Base-by-base conservation (phyloP, 2,113 vertebrate species). In the Sigmodon hispidus region DNA sequence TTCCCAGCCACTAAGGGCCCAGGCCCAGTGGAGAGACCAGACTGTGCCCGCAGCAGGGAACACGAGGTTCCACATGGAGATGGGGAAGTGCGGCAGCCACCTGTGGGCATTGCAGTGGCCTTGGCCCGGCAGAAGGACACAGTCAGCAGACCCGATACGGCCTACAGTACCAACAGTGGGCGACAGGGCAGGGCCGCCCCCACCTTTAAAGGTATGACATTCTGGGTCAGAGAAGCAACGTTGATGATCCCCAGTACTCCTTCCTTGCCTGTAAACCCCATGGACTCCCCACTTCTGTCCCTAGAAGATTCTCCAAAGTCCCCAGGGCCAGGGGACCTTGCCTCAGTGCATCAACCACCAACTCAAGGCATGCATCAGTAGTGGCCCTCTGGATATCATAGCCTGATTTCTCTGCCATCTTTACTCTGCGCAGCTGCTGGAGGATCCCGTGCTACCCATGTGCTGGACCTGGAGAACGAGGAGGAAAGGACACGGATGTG, bases 31-130 rank as follows among this genome's bases (percentile, higher is more conserved):
- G 99, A 99, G 50, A 98, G 99, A n/a, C 98, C 99, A 0, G 99
- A 99, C 94, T 99, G 99, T 2, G 98, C 99, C 81, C 98, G 99
- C 0, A 97, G 98, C 97, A 97, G 99, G 59, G 99, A 99, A 17
- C 98, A 99, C 0, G 99, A 99, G 1, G 10, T 98, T 10, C 94
- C 97, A 5, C 98, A 99, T 0, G 98, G 99, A 0, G 99, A 99
- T 59, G 98, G 98, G 0, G 99, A 99, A 97, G 99, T 99, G 94
- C 98, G 99, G 43, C 99, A 99, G 98, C 99, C 99, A 0, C 99
- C 99, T 0, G 99, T 99, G 48, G 99, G 99, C 89, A 99, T 99
- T 4, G 99, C 99, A 0, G 99, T 99, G 95, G 99, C 99, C 0
- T 98, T 99, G 93, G 99, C 99, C 0, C 98, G 99, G 95, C 99